phyloP scores from a whole-genome alignment of 2,113 vertebrate genomes.

The Menura novaehollandiae region DNA sequence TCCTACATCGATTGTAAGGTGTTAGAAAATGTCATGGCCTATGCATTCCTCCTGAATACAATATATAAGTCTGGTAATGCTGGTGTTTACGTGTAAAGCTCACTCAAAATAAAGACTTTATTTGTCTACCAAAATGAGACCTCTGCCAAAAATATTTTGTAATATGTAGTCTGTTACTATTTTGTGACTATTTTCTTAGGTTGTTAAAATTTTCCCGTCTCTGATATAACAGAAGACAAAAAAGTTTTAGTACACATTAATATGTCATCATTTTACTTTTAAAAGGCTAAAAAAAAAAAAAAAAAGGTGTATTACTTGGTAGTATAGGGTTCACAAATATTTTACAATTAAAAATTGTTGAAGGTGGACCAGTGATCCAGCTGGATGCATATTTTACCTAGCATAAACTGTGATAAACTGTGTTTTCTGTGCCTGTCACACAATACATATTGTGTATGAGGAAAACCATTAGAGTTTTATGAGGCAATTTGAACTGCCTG shows the following conservation, averaged over 20 bases:
- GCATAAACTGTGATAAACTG: background rate
- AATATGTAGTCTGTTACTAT: background rate
- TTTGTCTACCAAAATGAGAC: background rate
- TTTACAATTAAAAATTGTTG: background rate
- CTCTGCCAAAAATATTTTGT: background rate
- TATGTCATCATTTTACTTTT: background rate
- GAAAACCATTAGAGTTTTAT: constrained; percentile 25
- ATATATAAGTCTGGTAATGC: background rate
- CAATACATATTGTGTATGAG: background rate
- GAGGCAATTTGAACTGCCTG: background rate
- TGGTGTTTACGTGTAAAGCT: background rate
- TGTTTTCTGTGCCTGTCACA: background rate
- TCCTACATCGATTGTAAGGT: background rate
- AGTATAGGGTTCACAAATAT: background rate
- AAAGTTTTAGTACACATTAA: background rate
- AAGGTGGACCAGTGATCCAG: background rate
- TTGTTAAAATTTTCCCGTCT: background rate
- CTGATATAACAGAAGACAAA: too few relatives aligned
- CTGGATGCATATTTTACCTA: background rate
- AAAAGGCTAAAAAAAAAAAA: background rate
- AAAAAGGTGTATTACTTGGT: background rate
- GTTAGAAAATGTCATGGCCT: background rate
- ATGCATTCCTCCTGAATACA: background rate
- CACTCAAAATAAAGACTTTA: accelerated
- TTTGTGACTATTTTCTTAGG: background rate